Base-by-base conservation (phyloP, 2,888 invertebrate species). In the Agrochola lota region DNA sequence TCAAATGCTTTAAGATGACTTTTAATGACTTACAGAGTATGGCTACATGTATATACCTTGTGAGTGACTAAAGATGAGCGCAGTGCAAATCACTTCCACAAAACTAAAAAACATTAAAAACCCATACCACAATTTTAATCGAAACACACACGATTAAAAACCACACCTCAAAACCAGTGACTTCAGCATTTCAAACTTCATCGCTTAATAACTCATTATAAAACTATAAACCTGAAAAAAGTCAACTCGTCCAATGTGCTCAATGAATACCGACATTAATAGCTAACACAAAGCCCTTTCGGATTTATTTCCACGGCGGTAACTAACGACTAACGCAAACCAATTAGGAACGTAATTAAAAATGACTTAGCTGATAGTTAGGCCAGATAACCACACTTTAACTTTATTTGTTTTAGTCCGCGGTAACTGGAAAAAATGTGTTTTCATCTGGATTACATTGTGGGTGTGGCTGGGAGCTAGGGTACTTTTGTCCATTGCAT, bases 351-450 rank as follows among this genome's bases (percentile, higher is more conserved):
- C 85, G 91, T 93, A 94, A 95, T 95, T 95, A 95, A 94, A 95
- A 94, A 92, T 92, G 92, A 93, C 91, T 95, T 94, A 94, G 91
- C 91, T 91, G 91, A 89, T 90, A 90, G 90, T 91, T 90, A 91
- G 91, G 87, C 89, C 89, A 84, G 90, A 90, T 87, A 89, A 85
- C 87, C 67, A 86, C 88, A 88, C 85, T 81, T 81, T 88, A 90
- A 91, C 89, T 91, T 79, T 88, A 85, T 89, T 88, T 85, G 84
- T 85, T 88, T 85, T 79, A 88, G 80, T 90, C 91, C 88, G 82
- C 83, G 78, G 81, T 84, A 74, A 81, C 82, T 83, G 62, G 82
- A 77, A 88, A 83, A 88, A 85, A 83, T 90, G 86, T 85, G 86
- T 84, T 90, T 88, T 90, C 91, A 93, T 94, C 92, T 92, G 92